These are phyloP conservation scores for Thera britannica DNA, from an alignment of 2,888 invertebrate species.

Conservation along the genomic window DNA sequence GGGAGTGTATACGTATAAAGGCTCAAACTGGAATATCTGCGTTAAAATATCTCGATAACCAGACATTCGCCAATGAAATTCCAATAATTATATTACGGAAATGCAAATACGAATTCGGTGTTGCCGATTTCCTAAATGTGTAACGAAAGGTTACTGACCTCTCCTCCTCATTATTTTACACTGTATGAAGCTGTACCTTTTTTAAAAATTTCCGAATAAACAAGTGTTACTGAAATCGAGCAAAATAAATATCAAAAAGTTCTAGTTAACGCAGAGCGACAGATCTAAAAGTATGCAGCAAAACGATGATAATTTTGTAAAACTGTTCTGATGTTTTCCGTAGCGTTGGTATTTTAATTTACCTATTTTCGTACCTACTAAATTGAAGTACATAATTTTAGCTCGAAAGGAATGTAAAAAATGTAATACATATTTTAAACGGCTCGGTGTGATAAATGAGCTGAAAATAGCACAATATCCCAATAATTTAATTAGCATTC, in stretches of 20 bases:
- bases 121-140: conserved; percentile 32
- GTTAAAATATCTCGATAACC: conserved; percentile 53
- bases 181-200: background rate
- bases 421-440: background rate
- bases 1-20: conserved; percentile 8
- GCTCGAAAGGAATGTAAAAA: no score
- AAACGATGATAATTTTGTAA: no score
- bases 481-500: conserved; percentile 23
- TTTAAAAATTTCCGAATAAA: no score
- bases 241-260: no score
- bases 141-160: conserved; percentile 10
- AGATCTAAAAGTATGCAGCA: no score
- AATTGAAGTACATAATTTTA: no score
- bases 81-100: conserved; percentile 60
- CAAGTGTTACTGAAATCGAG: no score
- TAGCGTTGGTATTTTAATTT: no score
- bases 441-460: conserved; percentile 11
- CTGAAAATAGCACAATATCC: conserved; percentile 15
- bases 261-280: no score
- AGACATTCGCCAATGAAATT: conserved; percentile 55
- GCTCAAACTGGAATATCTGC: conserved; percentile 47
- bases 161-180: background rate
- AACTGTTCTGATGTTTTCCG: no score
- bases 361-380: no score
- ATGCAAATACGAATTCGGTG: conserved; percentile 44